Percentiles rank a stretch among this genome's conserved stretches.
phyloP scores from a whole-genome alignment of 2,113 vertebrate species.

The Nanorana parkeri region DNA sequence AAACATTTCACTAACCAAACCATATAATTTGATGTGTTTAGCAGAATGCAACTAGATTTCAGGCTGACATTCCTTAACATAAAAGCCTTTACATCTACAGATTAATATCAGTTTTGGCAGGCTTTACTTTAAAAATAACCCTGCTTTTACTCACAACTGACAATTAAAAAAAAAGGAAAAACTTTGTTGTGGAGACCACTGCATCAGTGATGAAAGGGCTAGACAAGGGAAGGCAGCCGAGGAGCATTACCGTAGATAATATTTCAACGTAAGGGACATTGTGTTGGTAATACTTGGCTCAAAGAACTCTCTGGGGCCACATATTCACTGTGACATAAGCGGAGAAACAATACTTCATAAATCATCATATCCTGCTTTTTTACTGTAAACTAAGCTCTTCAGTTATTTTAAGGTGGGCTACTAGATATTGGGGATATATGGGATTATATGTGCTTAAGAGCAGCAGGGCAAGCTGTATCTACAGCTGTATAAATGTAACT shows the following conservation, averaged over 20 bases:
- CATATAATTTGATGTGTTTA: slow-evolving; percentile 55
- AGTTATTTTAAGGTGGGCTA: slow-evolving; percentile 60
- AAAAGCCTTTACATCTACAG: slow-evolving; percentile 29
- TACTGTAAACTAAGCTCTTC: slow-evolving; percentile 52
- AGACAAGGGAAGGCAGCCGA: slow-evolving; percentile 44
- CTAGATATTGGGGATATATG: slow-evolving; percentile 10
- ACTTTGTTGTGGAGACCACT: slow-evolving; percentile 45
- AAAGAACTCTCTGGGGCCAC: slow-evolving; percentile 56
- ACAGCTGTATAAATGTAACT: too few relatives aligned
- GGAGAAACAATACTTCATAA: slow-evolving; percentile 62
- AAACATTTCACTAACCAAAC: slow-evolving; percentile 56
- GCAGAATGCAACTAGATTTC: slow-evolving; percentile 30
- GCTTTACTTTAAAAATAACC: slow-evolving; percentile 43
- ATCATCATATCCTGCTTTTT: slow-evolving; percentile 59
- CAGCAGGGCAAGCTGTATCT: not conserved
- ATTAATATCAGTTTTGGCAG: slow-evolving; percentile 28
- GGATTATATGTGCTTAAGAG: not conserved
- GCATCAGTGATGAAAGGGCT: slow-evolving; percentile 57
- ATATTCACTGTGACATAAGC: slow-evolving; percentile 61
- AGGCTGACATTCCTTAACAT: slow-evolving; percentile 49
- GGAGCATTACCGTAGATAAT: slow-evolving; percentile 48
- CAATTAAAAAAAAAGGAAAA: slow-evolving; percentile 14
- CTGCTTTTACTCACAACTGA: slow-evolving; percentile 52
- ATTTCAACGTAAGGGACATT: slow-evolving; percentile 58
- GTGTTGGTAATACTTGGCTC: slow-evolving; percentile 59